A percentile compares a stretch with the other conserved stretches of the same genome.
phyloP scores from a whole-genome alignment of 2,888 invertebrate genomes.

The Ormyrus pomaceus region DNA sequence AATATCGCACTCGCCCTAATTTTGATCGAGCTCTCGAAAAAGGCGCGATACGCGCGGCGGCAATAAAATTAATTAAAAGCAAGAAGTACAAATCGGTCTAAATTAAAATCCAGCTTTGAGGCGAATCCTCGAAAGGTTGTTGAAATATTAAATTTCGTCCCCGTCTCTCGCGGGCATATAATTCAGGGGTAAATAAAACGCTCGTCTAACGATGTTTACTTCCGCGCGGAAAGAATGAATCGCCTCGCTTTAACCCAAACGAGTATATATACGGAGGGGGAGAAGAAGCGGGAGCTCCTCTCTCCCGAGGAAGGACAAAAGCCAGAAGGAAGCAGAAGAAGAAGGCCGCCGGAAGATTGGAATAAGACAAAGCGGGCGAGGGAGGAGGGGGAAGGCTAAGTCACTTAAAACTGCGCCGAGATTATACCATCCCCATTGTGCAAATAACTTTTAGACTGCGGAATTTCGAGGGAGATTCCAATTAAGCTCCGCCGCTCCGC shows the following conservation, averaged over 20 bases:
- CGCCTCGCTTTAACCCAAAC: neutral
- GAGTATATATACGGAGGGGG: slow-evolving; percentile 9
- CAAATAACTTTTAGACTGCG: slow-evolving; percentile 61
- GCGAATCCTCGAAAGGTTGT: too few relatives aligned
- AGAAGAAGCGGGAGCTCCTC: too few relatives aligned
- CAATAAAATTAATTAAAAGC: too few relatives aligned
- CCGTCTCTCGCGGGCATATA: too few relatives aligned
- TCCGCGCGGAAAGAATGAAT: slow-evolving; percentile 24
- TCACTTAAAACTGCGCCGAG: slow-evolving; percentile 59
- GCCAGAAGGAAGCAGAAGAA: neutral
- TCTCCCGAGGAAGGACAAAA: slow-evolving; percentile 2
- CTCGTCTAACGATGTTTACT: slow-evolving; percentile 9
- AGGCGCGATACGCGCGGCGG: too few relatives aligned
- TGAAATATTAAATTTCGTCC: too few relatives aligned
- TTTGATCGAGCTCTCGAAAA: too few relatives aligned
- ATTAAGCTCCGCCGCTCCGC: slow-evolving; percentile 46
- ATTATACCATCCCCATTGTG: slow-evolving; percentile 58
- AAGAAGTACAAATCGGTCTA: too few relatives aligned
- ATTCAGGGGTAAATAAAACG: neutral
- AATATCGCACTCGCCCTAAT: too few relatives aligned
- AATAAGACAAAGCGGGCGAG: slow-evolving; percentile 22
- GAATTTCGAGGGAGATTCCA: slow-evolving; percentile 57
- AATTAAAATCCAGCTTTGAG: too few relatives aligned
- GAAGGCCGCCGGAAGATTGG: slow-evolving; percentile 24
- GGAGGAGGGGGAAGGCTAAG: slow-evolving; percentile 36